Conservation (phyloP, 23 tunicate species). For the Pegea sp. region DNA sequence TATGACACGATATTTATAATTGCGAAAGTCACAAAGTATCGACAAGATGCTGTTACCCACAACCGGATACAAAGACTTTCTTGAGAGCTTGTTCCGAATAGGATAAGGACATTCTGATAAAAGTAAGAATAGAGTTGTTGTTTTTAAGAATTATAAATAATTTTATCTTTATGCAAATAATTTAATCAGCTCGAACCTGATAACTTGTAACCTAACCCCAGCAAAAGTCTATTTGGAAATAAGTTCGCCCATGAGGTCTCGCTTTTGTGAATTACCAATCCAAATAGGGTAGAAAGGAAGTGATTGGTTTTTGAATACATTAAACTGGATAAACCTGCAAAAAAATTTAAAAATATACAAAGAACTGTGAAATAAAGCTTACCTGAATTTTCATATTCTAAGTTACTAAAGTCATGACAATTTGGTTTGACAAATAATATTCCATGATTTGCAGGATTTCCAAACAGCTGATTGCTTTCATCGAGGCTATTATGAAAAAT, state of each 20-base stretch:
- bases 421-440: constrained; percentile 41
- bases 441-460: constrained; percentile 26
- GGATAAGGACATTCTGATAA: constrained; percentile 69
- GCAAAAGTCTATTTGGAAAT: constrained; percentile 40
- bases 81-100: constrained; percentile 5
- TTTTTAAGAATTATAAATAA: no score
- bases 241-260: constrained; percentile 58
- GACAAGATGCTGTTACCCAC: constrained; percentile 47
- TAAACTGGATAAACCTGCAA: neutral
- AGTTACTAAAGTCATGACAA: constrained; percentile 14
- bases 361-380: neutral
- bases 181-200: no score
- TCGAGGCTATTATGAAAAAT: no score
- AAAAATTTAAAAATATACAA: neutral
- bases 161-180: no score
- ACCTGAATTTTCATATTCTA: constrained; percentile 2
- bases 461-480: no score
- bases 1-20: constrained; percentile 49
- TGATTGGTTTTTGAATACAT: constrained; percentile 10
- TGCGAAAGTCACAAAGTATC: constrained; percentile 63
- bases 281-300: constrained; percentile 44
- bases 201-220: constrained; percentile 31
- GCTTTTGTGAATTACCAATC: constrained; percentile 40
- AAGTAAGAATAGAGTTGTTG: no score
- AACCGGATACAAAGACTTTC: constrained; percentile 21